phyloP scores from a whole-genome alignment of 2,888 invertebrate species.

The Scaptomyza reducta region DNA sequence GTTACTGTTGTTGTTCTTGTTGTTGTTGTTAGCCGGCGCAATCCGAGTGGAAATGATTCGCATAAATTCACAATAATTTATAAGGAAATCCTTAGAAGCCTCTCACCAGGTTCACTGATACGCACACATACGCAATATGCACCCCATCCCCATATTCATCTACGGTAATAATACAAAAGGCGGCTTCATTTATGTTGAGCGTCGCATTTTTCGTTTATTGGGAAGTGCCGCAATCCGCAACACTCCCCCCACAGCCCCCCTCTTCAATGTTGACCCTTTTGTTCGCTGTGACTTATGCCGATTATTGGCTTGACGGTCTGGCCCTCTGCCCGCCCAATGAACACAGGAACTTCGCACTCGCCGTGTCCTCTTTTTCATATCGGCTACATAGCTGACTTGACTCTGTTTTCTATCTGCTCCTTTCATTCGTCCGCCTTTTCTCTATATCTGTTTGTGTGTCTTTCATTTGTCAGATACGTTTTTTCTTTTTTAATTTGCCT shows the following conservation, averaged over 20 bases:
- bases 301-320: conserved; percentile 70
- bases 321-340: conserved; percentile 4
- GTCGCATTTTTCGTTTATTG: conserved; percentile 45
- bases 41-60: conserved; percentile 79
- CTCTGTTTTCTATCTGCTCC: conserved; percentile 12
- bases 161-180: conserved; percentile 42
- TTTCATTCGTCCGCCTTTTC: conserved; percentile 2
- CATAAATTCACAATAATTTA: conserved; percentile 81
- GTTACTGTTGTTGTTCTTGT: conserved; percentile 2
- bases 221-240: background rate
- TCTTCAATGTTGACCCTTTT: conserved; percentile 71
- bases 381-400: conserved; percentile 47
- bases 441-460: conserved; percentile 10
- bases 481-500: conserved; percentile 71
- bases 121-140: conserved; percentile 31
- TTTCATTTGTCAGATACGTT: conserved; percentile 36
- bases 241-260: background rate
- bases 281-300: conserved; percentile 61
- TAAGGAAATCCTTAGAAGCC: conserved; percentile 75
- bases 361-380: conserved; percentile 21
- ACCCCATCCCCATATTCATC: background rate
- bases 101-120: conserved; percentile 21
- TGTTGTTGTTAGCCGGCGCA: conserved; percentile 37
- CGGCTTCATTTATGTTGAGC: conserved; percentile 40
- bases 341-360: conserved; percentile 4